Evolutionary conservation across 2,113 vertebrate species (phyloP), one percentile per base, ranked within the genome.

Genomic region (Pangasianodon gigas): DNA sequence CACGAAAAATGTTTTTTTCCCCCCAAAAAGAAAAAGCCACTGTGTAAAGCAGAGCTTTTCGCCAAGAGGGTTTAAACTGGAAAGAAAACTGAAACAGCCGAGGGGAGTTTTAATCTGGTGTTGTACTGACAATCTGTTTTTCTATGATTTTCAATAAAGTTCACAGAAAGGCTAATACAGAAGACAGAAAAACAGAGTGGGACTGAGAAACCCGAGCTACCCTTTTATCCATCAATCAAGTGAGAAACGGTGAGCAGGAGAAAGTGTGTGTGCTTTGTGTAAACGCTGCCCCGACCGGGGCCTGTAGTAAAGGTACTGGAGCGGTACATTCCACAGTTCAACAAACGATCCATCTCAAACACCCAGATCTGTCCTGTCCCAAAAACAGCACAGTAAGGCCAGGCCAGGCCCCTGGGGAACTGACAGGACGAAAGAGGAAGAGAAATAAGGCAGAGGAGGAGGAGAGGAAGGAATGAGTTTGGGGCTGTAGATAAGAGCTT

Each of bases 341-440:
- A 91, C 88, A 91, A 92, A 90, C 8, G 80, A 90, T 88, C 89
- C 58, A n/a, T 91, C 86, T 90, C 71, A 88, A 89, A 86, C 87
- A 65, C 84, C 88, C 81, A 92, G 79, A 81, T 93, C 87, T 89
- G 89, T 87, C 86, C 88, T 54, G 86, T 84, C 88, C 91, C 89
- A 87, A 92, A 88, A 87, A 85, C 87, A 89, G 77, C 88, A 85
- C n/a, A 60, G 67, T 18, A 82, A 62, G 41, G 56, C 90, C 89
- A 85, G 85, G 85, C 85, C 67, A 13, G 81, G 86, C 16, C 80
- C 89, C 84, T 62, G 1, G 4, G 82, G 90, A 88, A 81, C 89
- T 58, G 58, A 77, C 58, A 88, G 58, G 41, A 85, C 81, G n/a
- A 41, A 87, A 65, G 46, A 87, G 51, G 56, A 86, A 71, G 56